phyloP scores from a whole-genome alignment of 2,888 invertebrate species.

The Piscicola geometra region DNA sequence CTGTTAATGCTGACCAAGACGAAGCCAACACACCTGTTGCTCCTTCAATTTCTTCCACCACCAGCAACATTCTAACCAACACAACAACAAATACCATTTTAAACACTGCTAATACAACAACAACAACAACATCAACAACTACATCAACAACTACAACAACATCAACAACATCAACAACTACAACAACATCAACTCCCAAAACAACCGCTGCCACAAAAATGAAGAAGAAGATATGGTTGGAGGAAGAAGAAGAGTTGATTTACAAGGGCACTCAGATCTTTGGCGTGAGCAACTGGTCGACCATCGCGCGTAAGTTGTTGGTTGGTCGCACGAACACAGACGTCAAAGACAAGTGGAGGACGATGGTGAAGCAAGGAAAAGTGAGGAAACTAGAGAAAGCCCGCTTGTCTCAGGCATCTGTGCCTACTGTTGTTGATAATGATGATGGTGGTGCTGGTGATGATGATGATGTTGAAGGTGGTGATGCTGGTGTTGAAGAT shows the following conservation, averaged over 20 bases:
- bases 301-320: slow-evolving; percentile 20
- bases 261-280: slow-evolving; percentile 18
- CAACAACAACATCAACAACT: not conserved
- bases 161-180: too few species aligned
- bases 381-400: slow-evolving; percentile 1
- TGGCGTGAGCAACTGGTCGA: slow-evolving; percentile 27
- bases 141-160: too few species aligned
- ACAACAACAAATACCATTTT: not conserved
- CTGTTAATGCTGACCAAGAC: not conserved
- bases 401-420: not conserved
- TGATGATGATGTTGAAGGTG: slow-evolving; percentile 8
- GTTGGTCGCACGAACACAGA: slow-evolving; percentile 11
- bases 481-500: not conserved
- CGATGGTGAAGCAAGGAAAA: slow-evolving; percentile 29
- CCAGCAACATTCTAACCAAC: not conserved
- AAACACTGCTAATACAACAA: too few species aligned
- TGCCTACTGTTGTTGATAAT: not conserved
- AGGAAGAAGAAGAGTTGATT: slow-evolving; percentile 31
- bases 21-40: too few species aligned
- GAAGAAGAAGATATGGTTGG: slow-evolving; percentile 14
- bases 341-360: slow-evolving; percentile 30
- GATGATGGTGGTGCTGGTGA: not conserved
- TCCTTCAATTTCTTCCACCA: too few species aligned
- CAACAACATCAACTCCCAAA: too few species aligned
- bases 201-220: not conserved